Evolutionary conservation across 2,888 invertebrate species (phyloP), one percentile per base, ranked within the genome.

Genomic region (Apodemia zela): DNA sequence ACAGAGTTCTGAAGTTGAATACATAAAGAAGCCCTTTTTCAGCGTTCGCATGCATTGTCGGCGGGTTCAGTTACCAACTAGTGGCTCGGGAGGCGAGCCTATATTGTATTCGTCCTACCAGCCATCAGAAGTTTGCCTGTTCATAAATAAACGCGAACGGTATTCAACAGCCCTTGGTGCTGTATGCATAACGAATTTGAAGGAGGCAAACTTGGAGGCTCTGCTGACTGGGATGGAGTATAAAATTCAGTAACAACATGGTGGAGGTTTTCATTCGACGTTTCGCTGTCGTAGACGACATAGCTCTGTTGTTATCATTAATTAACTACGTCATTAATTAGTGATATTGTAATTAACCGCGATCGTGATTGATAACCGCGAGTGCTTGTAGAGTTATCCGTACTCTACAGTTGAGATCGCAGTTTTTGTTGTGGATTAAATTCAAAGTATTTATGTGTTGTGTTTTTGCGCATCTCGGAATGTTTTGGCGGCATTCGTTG

Each of bases 1-100:
- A 90, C 92, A 79, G 92, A 93, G 92, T 93, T 93, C 90, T 88
- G 85, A 93, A 93, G 93, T 93, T 92, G 94, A 94, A 94, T 94
- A 94, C 86, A 86, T 92, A 92, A 94, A 94, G 94, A 94, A 93
- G 93, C 93, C 93, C 59, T 93, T 93, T 93, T 93, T 93, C 93
- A 93, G 93, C 89, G 93, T 85, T 85, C 84, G 83, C 80, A 85
- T 89, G 88, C 89, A 89, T 87, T 84, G 87, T 83, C 76, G 77
- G 79, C 77, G 77, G 78, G 80, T 81, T 74, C 77, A 67, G 68
- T 61, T 29, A 29, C 66, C 63, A 59, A 63, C 68, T 65, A 63
- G 66, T 63, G 60, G 64, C 59, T 59, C 68, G 81, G 85, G 85
- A 78, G 84, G 83, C 84, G 84, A 79, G 87, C 87, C 89, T 88